Evolutionary conservation across 2,888 invertebrate genomes (phyloP).

Genomic region (Stenoptilia bipunctidactyla): DNA sequence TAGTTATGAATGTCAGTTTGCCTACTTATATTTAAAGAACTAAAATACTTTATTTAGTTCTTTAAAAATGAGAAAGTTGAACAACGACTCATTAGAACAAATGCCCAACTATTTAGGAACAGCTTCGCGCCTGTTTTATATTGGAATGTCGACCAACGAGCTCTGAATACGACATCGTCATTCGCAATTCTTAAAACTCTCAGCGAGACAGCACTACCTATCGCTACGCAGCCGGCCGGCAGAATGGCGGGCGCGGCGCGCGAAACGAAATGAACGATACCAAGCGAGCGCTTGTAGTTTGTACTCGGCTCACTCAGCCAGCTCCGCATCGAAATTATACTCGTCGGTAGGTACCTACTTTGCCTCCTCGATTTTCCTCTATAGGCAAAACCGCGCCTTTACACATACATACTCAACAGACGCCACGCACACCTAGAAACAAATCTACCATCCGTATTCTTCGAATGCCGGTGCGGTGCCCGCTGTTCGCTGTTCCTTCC

Average conservation of each 20-base stretch:
- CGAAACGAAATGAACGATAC: not conserved
- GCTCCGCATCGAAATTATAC: not conserved
- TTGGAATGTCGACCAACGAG: slow-evolving; percentile 59
- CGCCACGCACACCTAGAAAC: slow-evolving; percentile 19
- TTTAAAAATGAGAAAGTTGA: too few species aligned
- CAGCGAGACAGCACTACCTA: slow-evolving; percentile 31
- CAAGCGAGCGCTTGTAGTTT: not conserved
- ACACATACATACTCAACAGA: slow-evolving; percentile 31
- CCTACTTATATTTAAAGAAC: too few species aligned
- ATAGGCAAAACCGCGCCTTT: slow-evolving; percentile 23
- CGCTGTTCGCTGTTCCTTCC: slow-evolving; percentile 50
- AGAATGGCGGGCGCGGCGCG: slow-evolving; percentile 24
- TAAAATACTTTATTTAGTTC: too few species aligned
- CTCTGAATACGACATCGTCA: slow-evolving; percentile 35
- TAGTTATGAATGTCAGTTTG: too few species aligned
- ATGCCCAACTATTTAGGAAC: too few species aligned
- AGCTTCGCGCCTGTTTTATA: too few species aligned
- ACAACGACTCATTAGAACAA: too few species aligned
- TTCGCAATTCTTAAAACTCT: slow-evolving; percentile 18
- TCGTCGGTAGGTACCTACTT: not conserved
- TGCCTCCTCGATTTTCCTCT: slow-evolving; percentile 37
- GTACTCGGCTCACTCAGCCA: not conserved
- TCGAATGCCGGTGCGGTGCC: slow-evolving; percentile 42
- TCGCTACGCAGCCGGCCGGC: slow-evolving; percentile 26
- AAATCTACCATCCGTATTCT: slow-evolving; percentile 23